A percentile compares a stretch with the other conserved stretches of the same genome.
phyloP scores from a whole-genome alignment of 2,888 invertebrate species.

The Eulithis testata region DNA sequence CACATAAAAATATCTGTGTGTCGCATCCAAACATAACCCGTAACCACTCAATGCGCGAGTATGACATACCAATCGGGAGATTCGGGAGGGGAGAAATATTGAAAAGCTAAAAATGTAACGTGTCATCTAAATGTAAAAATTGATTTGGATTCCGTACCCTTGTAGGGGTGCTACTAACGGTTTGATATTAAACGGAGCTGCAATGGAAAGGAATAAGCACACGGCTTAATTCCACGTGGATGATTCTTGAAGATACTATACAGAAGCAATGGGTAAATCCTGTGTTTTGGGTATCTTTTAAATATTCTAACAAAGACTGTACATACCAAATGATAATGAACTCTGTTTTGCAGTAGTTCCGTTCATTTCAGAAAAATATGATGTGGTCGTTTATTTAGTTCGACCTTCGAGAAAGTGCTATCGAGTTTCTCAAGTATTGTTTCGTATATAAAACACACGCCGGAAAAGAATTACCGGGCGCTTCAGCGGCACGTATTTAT shows the following conservation, averaged over 20 bases:
- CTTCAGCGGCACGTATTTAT: conserved; percentile 50
- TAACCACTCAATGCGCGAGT: conserved; percentile 30
- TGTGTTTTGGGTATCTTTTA: neutral
- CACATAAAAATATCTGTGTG: conserved; percentile 11
- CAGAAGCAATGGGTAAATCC: neutral
- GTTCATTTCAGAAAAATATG: no score
- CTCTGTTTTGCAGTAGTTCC: no score
- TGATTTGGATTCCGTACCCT: conserved; percentile 48
- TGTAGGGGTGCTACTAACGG: conserved; percentile 29
- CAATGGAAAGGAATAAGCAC: conserved; percentile 10
- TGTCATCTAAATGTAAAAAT: conserved; percentile 58
- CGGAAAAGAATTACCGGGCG: conserved; percentile 31
- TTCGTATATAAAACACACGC: conserved; percentile 35
- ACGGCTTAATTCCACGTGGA: conserved; percentile 1
- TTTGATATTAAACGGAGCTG: conserved; percentile 23
- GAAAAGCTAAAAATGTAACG: conserved; percentile 55
- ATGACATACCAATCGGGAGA: conserved; percentile 22
- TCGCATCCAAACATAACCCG: conserved; percentile 10
- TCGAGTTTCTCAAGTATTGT: conserved; percentile 32
- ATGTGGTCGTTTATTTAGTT: neutral
- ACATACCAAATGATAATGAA: no score
- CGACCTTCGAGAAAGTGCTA: neutral
- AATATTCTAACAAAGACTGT: no score
- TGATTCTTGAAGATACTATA: neutral
- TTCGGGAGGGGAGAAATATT: conserved; percentile 47